A percentile compares a stretch with the other conserved stretches of the same genome.
phyloP scores from a whole-genome alignment of 2,797 vertebrate genomes.

The Lepus oiostolus region DNA sequence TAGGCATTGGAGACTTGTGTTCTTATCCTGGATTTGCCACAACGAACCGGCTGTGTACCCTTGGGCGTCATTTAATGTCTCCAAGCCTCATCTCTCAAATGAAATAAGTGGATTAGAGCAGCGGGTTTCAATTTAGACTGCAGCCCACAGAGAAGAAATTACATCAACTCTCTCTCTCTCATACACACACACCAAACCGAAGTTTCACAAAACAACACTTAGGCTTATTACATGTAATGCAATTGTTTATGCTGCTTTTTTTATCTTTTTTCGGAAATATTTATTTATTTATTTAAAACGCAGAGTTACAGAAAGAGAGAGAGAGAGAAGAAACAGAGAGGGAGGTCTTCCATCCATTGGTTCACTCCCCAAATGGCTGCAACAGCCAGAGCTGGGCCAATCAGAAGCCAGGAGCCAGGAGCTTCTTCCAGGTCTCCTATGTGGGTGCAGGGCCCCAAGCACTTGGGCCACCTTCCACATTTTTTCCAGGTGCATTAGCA shows the following conservation, averaged over 20 bases:
- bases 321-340: too few species aligned
- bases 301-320: too few species aligned
- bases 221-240: not conserved
- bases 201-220: conserved; percentile 19
- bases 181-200: not conserved
- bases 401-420: too few species aligned
- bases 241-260: not conserved
- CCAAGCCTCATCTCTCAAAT: not conserved
- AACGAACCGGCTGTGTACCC: not conserved
- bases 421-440: too few species aligned
- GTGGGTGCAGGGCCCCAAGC: too few species aligned
- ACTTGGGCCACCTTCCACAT: too few species aligned
- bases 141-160: not conserved
- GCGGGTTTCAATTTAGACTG: not conserved
- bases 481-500: too few species aligned
- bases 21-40: not conserved
- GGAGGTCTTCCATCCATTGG: too few species aligned
- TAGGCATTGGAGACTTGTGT: not conserved
- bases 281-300: too few species aligned
- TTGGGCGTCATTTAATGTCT: not conserved
- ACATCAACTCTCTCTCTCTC: not conserved
- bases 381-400: too few species aligned
- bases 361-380: too few species aligned
- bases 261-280: too few species aligned
- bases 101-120: not conserved